Conservation (phyloP, 92 coral and sea anemone genomes). For the Porites evermanni region DNA sequence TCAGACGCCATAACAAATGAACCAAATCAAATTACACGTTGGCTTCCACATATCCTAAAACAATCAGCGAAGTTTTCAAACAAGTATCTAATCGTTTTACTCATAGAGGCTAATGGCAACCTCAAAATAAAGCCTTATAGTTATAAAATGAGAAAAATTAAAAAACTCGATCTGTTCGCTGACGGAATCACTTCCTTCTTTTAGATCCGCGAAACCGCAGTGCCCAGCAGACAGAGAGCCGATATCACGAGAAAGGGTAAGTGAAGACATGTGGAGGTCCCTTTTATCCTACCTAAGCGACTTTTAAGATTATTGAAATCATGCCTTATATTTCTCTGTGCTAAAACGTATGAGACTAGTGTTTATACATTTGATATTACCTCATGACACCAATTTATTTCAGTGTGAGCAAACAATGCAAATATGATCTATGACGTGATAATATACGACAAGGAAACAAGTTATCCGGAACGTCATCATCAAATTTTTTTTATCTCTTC, state of each 20-base stretch:
- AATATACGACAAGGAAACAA: constrained; percentile 6
- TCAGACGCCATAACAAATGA: background rate
- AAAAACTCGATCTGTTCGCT: background rate
- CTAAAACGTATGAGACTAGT: too few relatives aligned
- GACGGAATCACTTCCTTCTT: background rate
- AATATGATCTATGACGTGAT: background rate
- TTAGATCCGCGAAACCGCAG: constrained; percentile 23
- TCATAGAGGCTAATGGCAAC: background rate
- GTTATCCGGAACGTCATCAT: background rate
- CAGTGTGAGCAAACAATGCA: background rate
- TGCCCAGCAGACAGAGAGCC: constrained; percentile 59
- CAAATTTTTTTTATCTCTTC: too few relatives aligned
- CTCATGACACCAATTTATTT: too few relatives aligned
- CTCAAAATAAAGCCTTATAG: background rate
- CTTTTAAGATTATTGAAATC: background rate
- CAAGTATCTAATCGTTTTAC: background rate
- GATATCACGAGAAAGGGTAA: constrained; percentile 36
- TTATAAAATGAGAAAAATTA: too few relatives aligned
- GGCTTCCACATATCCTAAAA: background rate
- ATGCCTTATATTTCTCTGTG: too few relatives aligned
- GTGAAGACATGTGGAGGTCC: background rate
- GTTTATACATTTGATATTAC: too few relatives aligned
- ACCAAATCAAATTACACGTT: constrained; percentile 12
- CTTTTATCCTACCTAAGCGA: background rate
- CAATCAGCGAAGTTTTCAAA: background rate